Evolutionary conservation across 2,113 vertebrate species (phyloP), one percentile per base, ranked within the genome.

Genomic region (Numida meleagris): DNA sequence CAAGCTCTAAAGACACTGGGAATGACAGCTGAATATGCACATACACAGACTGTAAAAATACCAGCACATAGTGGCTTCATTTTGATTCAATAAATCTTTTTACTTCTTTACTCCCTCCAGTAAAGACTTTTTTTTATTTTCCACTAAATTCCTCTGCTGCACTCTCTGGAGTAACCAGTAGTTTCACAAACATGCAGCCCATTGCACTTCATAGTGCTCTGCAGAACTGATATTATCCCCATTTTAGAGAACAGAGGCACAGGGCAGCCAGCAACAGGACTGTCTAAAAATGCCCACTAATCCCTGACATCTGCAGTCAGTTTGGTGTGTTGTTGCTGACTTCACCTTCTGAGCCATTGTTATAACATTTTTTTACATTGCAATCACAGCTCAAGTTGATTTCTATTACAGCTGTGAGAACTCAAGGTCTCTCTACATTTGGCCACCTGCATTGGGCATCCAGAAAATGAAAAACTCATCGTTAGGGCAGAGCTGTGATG

Each of bases 41-140:
- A 4, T 58, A 51, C 8, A 46, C 10, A 21, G 36, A 14, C 33
- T 66, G 23, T 9, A 72, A 29, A 34, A 20, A 9, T 24, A 48
- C n/a, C 38, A 25, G 38, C 20, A 53, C 0, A 0, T 14, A 46
- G 18, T n/a, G 42, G 23, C 12, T 81, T 81, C 24, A 34, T 50
- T 84, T 75, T 57, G 29, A 59, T 85, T 79, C 43, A 68, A 24
- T 57, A 33, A 38, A 33, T n/a, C 2, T 50, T 86, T 93, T 86
- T 57, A n/a, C 43, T 70, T 84, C 21, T 19, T 81, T 81, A 36
- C 74, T 75, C 48, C 16, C 57, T 38, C 23, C 72, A 53, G 43
- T 67, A 89, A 73, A 73, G 68, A 5, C 0, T 8, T 7, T 17
- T 7, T 17, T 73, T 36, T 72, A 38, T 9, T 75, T 75, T 65